Conservation (phyloP, 2,113 vertebrate species). For the Callionymus lyra region DNA sequence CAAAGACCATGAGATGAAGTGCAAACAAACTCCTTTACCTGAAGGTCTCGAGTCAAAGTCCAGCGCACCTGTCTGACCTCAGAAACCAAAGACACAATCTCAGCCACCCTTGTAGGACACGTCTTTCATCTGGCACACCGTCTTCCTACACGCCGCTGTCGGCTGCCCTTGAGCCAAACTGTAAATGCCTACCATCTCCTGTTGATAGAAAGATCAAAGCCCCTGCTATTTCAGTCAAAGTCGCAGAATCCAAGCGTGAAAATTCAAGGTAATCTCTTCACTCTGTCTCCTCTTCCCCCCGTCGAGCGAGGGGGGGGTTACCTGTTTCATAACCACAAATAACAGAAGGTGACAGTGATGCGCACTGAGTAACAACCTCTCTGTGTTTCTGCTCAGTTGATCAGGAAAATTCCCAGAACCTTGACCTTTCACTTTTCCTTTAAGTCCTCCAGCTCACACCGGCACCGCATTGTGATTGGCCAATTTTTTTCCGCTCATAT, state of each 20-base stretch:
- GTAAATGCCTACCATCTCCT: conserved; percentile 12
- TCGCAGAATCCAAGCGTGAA: conserved; percentile 24
- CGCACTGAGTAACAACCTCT: conserved; percentile 2
- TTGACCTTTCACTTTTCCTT: too few relatives aligned
- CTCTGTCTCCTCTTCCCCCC: conserved; percentile 14
- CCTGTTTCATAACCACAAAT: conserved; percentile 41
- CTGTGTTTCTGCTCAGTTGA: too few relatives aligned
- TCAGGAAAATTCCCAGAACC: too few relatives aligned
- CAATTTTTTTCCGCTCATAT: too few relatives aligned
- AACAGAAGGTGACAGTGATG: conserved; percentile 22
- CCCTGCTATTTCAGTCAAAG: conserved; percentile 18
- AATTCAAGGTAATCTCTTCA: conserved; percentile 36
- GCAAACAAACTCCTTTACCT: too few relatives aligned
- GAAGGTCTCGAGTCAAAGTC: conserved; percentile 4
- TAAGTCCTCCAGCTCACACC: too few relatives aligned
- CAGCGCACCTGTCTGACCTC: conserved; percentile 16
- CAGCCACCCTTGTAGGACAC: conserved; percentile 12
- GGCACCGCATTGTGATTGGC: too few relatives aligned
- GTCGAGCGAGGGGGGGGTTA: conserved; percentile 27
- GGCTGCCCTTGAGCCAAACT: conserved; percentile 29
- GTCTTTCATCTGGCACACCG: conserved; percentile 37
- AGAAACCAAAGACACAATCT: conserved; percentile 16
- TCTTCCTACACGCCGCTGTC: conserved; percentile 19
- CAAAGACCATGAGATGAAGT: too few relatives aligned
- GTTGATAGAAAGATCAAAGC: conserved; percentile 42